Percentiles rank a stretch among this genome's conserved stretches.
Conservation (phyloP, 2,888 invertebrate genomes). For the Rhabditoides inermis region DNA sequence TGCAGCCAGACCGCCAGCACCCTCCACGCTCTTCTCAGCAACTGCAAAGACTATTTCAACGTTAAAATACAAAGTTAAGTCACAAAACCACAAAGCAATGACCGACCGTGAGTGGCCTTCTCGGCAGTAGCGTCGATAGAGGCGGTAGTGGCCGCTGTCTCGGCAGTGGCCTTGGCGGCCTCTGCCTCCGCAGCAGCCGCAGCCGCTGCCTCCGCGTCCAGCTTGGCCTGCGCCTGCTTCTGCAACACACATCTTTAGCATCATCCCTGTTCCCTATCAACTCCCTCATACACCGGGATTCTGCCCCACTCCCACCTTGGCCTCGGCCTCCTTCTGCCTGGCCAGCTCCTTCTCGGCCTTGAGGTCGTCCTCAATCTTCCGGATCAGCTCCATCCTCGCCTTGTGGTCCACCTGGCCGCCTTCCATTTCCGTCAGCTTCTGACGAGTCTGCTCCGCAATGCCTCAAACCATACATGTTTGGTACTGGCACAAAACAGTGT, state of each 20-base stretch:
- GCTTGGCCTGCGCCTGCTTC: no score
- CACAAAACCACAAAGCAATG: neutral
- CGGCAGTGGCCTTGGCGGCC: slow-evolving; percentile 1
- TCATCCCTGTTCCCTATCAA: no score
- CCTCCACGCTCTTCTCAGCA: neutral
- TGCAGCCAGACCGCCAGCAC: neutral
- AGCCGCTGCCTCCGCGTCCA: slow-evolving; percentile 2
- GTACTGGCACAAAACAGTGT: no score
- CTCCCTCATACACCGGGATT: no score
- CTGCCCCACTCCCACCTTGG: slow-evolving; percentile 2
- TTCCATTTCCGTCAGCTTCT: slow-evolving; percentile 48
- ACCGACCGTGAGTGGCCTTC: neutral
- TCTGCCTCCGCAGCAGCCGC: slow-evolving; percentile 9
- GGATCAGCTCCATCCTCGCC: slow-evolving; percentile 43
- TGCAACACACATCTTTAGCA: no score
- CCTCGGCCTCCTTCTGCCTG: slow-evolving; percentile 12
- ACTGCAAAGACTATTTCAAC: no score
- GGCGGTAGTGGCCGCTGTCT: slow-evolving; percentile 3
- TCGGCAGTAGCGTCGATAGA: neutral
- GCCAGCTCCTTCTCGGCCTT: slow-evolving; percentile 24
- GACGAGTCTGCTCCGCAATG: slow-evolving; percentile 43
- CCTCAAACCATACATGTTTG: no score
- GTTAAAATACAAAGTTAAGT: no score
- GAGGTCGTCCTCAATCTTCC: slow-evolving; percentile 40
- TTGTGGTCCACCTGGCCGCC: slow-evolving; percentile 48